Percentiles rank a stretch among this genome's conserved stretches.
Conservation (phyloP, 2,888 invertebrate genomes). For the Dasypogon diadema region DNA sequence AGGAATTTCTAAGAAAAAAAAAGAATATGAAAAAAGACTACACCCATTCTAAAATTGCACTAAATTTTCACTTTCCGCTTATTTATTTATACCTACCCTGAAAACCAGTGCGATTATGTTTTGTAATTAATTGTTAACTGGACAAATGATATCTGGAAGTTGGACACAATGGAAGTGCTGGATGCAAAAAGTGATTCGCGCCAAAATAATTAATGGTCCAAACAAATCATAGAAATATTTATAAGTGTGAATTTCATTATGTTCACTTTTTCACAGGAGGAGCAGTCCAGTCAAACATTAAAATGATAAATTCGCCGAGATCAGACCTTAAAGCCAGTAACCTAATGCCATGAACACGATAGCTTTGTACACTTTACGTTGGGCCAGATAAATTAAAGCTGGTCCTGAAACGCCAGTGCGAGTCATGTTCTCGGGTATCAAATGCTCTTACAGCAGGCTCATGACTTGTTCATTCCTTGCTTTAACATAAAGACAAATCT, state of each 20-base stretch:
- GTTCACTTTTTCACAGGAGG: neutral
- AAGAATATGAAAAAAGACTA: too few species aligned
- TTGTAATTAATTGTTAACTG: too few species aligned
- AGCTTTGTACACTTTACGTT: slow-evolving; percentile 37
- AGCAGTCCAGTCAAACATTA: slow-evolving; percentile 9
- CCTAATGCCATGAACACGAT: slow-evolving; percentile 43
- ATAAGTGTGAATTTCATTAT: slow-evolving; percentile 66
- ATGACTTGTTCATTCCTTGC: slow-evolving; percentile 45
- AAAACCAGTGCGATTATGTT: too few species aligned
- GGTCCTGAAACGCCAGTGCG: slow-evolving; percentile 32
- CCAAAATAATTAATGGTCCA: slow-evolving; percentile 60
- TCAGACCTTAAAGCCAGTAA: slow-evolving; percentile 32
- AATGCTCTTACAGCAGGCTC: slow-evolving; percentile 23
- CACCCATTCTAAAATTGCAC: too few species aligned
- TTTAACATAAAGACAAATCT: slow-evolving; percentile 49
- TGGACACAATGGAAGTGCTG: too few species aligned
- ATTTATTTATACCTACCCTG: too few species aligned
- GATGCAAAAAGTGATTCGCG: slow-evolving; percentile 59
- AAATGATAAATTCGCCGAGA: slow-evolving; percentile 48
- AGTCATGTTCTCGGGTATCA: slow-evolving; percentile 44
- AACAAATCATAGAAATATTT: slow-evolving; percentile 60
- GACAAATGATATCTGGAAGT: too few species aligned
- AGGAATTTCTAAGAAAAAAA: too few species aligned
- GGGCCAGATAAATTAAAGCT: slow-evolving; percentile 38
- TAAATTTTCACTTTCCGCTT: too few species aligned